Evolutionary conservation across 2,113 vertebrate species (phyloP), one percentile per base, ranked within the genome.

Genomic region (Pungitius pungitius): DNA sequence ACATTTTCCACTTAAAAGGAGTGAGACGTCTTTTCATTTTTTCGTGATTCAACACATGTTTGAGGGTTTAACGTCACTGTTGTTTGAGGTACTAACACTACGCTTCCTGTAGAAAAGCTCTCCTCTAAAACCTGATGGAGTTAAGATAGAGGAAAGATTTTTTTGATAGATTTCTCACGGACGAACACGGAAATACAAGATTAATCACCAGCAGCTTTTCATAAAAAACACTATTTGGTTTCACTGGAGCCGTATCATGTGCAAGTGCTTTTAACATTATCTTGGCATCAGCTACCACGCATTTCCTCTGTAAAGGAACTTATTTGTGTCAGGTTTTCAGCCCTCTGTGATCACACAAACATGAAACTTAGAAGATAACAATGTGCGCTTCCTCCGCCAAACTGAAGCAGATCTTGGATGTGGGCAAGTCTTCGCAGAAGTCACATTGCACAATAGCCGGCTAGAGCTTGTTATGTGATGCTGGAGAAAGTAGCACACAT

Each of bases 1-100:
- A 40, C 59, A 24, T 66, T 71, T 74, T 78, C 70, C 58, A 72
- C 33, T 49, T 64, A 26, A 54, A 56, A 61, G 22, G 56, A 51
- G 8, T 26, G 17, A 75, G n/a, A 24, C 51, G 14, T 47, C 14
- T 40, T 61, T 1, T 14, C 10, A 10, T 40, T 10, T 0, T 65
- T 3, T 13, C 22, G 4, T 45, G 10, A 37, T 30, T 35, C 43
- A 60, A 20, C 54, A 43, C 56, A 39, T 33, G 47, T 60, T 79
- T 43, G 37, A 26, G 43, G 20, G 18, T 7, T 51, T 61, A 27
- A 8, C 40, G 26, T 35, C 40, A 49, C 17, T 67, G 49, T 24
- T 18, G 9, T 26, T 52, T 14, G 8, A 37, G 12, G 43, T 42
- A 40, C 65, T 17, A 12, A 27, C 20, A 35, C 45, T n/a, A 17